A percentile compares a stretch with the other conserved stretches of the same genome.
These are phyloP conservation scores for Cebuella pygmaea DNA, from an alignment of 2,797 vertebrate species.

Conservation along the genomic window DNA sequence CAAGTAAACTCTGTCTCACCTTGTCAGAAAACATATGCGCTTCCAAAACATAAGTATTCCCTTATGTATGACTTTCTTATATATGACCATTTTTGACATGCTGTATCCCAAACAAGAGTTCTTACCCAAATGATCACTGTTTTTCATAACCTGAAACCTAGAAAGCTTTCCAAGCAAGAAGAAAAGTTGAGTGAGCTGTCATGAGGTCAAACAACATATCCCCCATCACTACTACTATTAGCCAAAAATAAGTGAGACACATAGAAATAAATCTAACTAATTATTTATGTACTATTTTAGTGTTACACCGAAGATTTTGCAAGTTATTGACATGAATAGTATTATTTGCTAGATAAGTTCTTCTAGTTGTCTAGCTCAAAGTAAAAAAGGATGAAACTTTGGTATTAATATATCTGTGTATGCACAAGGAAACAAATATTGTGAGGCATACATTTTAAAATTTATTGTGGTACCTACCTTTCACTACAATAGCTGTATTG, in stretches of 20 bases:
- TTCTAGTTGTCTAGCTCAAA: neutral
- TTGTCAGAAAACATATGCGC: neutral
- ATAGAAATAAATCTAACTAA: neutral
- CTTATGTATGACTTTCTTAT: neutral
- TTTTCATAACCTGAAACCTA: neutral
- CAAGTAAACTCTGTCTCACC: conserved; percentile 34
- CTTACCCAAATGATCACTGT: neutral
- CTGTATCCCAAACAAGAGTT: neutral
- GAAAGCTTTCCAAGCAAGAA: neutral
- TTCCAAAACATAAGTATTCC: neutral
- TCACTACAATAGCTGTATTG: neutral
- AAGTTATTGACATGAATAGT: neutral
- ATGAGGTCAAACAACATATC: neutral
- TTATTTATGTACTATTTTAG: neutral
- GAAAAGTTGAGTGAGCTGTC: neutral
- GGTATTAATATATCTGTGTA: neutral
- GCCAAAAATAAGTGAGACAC: neutral
- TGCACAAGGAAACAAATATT: neutral
- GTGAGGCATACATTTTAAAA: neutral
- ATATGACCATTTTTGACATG: neutral
- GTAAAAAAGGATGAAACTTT: neutral
- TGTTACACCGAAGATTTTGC: neutral
- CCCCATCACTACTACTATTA: neutral
- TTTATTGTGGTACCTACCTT: neutral
- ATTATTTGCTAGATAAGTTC: neutral